Conservation (phyloP, 2,888 invertebrate genomes). For the Gonocerus acuteangulatus region DNA sequence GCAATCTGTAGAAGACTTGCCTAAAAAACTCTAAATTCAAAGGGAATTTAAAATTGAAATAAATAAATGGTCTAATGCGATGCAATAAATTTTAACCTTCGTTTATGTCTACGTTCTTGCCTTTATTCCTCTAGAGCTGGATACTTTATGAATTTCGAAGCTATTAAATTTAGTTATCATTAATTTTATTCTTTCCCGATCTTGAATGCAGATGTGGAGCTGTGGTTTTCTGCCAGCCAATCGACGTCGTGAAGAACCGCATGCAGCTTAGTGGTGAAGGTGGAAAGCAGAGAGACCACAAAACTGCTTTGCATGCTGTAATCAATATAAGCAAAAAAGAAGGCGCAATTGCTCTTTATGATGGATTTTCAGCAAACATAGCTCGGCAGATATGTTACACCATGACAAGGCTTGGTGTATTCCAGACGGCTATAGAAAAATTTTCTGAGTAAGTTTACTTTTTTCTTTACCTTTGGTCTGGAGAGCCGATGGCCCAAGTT, state of each 20-base stretch:
- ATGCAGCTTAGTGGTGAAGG: slow-evolving; percentile 89
- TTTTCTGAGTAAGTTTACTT: slow-evolving; percentile 49
- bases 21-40: no score
- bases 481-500: no score
- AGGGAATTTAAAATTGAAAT: no score
- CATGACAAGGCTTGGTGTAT: slow-evolving; percentile 88
- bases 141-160: no score
- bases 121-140: no score
- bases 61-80: no score
- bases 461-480: no score
- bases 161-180: no score
- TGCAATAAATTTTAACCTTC: no score
- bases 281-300: slow-evolving; percentile 58
- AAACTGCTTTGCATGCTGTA: slow-evolving; percentile 72
- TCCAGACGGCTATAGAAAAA: slow-evolving; percentile 73
- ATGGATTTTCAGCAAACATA: slow-evolving; percentile 84
- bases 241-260: slow-evolving; percentile 92
- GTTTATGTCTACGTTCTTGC: no score
- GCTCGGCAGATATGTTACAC: slow-evolving; percentile 95
- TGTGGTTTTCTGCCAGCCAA: slow-evolving; percentile 90
- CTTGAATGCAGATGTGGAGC: slow-evolving; percentile 97
- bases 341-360: slow-evolving; percentile 79
- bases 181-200: no score
- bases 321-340: slow-evolving; percentile 73
- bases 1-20: no score